Evolutionary conservation across 2,113 vertebrate genomes (phyloP), one percentile per base, ranked within the genome.

Genomic region (Nothobranchius kuhntae): DNA sequence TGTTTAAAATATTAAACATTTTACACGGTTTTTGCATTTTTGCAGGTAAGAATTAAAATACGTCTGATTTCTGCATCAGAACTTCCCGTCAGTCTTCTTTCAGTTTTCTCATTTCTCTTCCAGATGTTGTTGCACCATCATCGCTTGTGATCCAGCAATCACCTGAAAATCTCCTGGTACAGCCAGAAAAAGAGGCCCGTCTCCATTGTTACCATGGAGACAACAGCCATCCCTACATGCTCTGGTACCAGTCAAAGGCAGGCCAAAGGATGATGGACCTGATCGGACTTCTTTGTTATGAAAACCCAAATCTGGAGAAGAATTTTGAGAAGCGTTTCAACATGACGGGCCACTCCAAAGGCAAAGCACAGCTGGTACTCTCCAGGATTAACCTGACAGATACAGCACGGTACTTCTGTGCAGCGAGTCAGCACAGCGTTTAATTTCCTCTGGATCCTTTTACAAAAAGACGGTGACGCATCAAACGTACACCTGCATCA

Each of bases 341-440:
- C 35, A 46, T 78, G 0, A 71, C 65, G 1, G 81, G 81, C 8
- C 69, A 81, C 2, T 58, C 80, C 13, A 71, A 50, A 52, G 9
- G 13, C 54, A 52, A 14, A 35, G 67, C 57, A 13, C 35, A 57
- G 12, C 83, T 86, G 0, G 15, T 15, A 0, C 76, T 86, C 65
- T 78, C 66, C 35, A 46, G 63, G 17, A 4, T 51, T 15, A 72
- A 11, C 0, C 17, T 0, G 3, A 11, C 0, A 59, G 81, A 86
- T 53, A 46, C 65, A 1, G 79, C 77, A 11, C 47, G 50, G n/a
- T 87, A 82, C 17, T 82, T 78, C 74, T 87, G 85, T 59, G 73
- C 82, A 58, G 65, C 74, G 0, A 78, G 77, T 24, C 0, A n/a
- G 24, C 80, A 85, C 82, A 13, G 75, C 81, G 82, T 0, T 70